Base-by-base conservation (phyloP, 2,113 vertebrate species). In the Sinocyclocheilus grahami region DNA sequence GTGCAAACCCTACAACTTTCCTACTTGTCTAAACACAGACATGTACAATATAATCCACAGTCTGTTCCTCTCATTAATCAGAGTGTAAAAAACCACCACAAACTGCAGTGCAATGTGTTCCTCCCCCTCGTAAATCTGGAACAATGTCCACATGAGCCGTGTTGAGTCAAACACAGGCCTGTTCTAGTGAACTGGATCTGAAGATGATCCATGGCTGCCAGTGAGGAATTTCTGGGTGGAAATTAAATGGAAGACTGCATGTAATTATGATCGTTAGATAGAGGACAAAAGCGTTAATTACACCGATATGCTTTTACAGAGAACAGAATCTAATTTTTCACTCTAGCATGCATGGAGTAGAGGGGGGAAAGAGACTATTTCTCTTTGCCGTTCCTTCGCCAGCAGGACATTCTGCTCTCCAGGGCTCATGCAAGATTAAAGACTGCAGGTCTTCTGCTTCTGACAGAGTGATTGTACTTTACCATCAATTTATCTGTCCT, bases 401-500 rank as follows among this genome's bases (percentile, higher is more conserved):
- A 89, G 87, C 39, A 82, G 82, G 86, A 67, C 77, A 65, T 81
- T 82, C 78, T 82, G 76, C 71, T 82, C 90, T 90, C 89, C 88
- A 53, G 91, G 63, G 90, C 87, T 91, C 88, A 85, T 78, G 84
- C 20, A 60, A 91, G 92, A 94, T 93, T 93, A 94, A 93, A 94
- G 90, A 87, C 87, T 88, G 78, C 58, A 85, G 67, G 24, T 74
- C 71, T 92, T 92, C 87, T 88, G 86, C 88, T 90, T 92, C 90
- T 93, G 93, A 93, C 91, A 91, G 62, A 86, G 92, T 87, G 91
- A 94, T 93, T 92, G 90, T 92, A 91, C 89, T 87, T 89, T 88
- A 85, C 89, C 89, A 83, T 91, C 89, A 86, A 84, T 91, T 89
- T 84, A 83, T 92, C 87, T 48, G 89, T 90, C 91, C 91, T 91